Percentiles rank a stretch among this genome's conserved stretches.
These are phyloP conservation scores for Amiota communis DNA, from an alignment of 2,888 invertebrate genomes.

Conservation along the genomic window DNA sequence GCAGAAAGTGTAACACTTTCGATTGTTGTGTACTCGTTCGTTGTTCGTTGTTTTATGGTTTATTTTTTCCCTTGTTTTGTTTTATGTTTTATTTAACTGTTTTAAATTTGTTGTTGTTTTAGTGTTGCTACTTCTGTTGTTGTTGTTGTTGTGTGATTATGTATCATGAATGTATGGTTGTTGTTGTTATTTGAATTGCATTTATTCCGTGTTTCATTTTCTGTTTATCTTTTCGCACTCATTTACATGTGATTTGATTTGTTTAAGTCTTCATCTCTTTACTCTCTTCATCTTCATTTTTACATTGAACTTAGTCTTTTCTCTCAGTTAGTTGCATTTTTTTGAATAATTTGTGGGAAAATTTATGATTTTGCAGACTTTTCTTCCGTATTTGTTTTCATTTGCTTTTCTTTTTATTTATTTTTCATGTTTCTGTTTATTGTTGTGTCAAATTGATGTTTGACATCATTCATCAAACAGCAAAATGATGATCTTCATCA, in stretches of 20 bases:
- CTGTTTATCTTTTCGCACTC: slow-evolving; percentile 50
- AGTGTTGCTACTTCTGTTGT: no score
- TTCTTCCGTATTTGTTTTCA: slow-evolving; percentile 54
- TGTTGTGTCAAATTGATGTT: no score
- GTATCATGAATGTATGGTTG: slow-evolving; percentile 35
- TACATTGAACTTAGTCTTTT: background rate
- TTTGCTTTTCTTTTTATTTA: background rate
- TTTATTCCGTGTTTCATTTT: slow-evolving; percentile 60
- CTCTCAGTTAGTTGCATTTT: slow-evolving; percentile 38
- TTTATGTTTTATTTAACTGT: slow-evolving; percentile 20
- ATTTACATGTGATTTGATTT: slow-evolving; percentile 56
- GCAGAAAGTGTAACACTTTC: slow-evolving; percentile 70
- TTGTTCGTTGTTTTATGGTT: slow-evolving; percentile 32
- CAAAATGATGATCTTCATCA: no score
- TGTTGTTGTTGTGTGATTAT: slow-evolving; percentile 21
- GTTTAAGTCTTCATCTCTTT: slow-evolving; percentile 35
- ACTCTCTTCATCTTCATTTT: slow-evolving; percentile 25
- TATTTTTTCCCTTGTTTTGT: slow-evolving; percentile 30
- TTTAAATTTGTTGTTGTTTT: no score
- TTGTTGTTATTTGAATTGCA: slow-evolving; percentile 50
- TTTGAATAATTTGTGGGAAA: slow-evolving; percentile 64
- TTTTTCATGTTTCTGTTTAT: background rate
- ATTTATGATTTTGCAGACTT: slow-evolving; percentile 49
- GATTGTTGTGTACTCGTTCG: slow-evolving; percentile 55
- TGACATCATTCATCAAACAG: no score